Conservation (phyloP, 2,888 invertebrate species). For the Cataglyphis albicans region DNA sequence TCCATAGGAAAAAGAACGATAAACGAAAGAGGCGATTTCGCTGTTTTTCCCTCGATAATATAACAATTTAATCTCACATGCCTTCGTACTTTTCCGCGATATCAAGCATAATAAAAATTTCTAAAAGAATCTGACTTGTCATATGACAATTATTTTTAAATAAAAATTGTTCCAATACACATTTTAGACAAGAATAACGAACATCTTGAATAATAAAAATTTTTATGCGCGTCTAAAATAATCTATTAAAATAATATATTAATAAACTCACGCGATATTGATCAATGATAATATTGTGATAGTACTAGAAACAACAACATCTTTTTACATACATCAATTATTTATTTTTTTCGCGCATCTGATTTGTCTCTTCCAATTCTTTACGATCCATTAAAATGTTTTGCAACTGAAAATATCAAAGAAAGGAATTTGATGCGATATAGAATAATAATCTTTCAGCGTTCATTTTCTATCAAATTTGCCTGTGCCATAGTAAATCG, state of each 20-base stretch:
- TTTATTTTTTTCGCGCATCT: conserved; percentile 7
- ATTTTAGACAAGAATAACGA: background rate
- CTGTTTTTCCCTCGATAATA: conserved; percentile 21
- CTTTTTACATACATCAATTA: background rate
- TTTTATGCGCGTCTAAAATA: background rate
- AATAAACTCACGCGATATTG: background rate
- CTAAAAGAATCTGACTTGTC: background rate
- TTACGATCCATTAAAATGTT: conserved; percentile 28
- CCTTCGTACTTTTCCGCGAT: background rate
- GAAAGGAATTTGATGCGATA: conserved; percentile 47
- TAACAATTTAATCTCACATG: conserved; percentile 32
- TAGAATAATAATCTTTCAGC: conserved; percentile 53
- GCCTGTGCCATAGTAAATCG: conserved; percentile 49
- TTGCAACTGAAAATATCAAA: conserved; percentile 28
- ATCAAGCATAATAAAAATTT: background rate
- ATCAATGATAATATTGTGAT: background rate
- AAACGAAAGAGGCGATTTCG: conserved; percentile 14
- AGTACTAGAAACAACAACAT: background rate
- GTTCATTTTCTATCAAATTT: conserved; percentile 54
- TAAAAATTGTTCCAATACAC: background rate
- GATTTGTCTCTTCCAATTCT: background rate
- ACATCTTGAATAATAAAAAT: background rate
- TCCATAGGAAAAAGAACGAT: conserved; percentile 22
- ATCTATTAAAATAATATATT: background rate
- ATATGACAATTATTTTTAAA: background rate